Evolutionary conservation across 1,140 invertebrate genomes (phyloP).

Genomic region (Daktulosphaira vitifoliae): DNA sequence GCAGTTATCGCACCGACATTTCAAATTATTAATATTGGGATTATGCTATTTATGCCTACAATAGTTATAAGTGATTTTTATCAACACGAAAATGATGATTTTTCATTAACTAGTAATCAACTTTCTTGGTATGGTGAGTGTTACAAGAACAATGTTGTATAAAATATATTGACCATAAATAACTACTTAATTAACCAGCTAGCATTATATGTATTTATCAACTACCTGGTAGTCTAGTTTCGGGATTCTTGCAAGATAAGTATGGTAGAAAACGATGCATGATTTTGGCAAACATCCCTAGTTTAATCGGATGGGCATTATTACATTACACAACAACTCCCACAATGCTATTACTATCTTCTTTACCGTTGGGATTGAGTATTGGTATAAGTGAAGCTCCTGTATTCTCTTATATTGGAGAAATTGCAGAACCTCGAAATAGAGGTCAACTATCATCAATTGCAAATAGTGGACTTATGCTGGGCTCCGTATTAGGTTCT

Average conservation of each 20-base stretch:
- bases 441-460: slow-evolving; percentile 18
- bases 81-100: slow-evolving; percentile 21
- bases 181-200: too few species aligned
- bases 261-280: slow-evolving; percentile 37
- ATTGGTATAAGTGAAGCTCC: slow-evolving; percentile 47
- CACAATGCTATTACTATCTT: slow-evolving; percentile 31
- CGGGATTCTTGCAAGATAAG: slow-evolving; percentile 38
- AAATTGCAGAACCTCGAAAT: slow-evolving; percentile 44
- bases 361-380: slow-evolving; percentile 40
- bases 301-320: slow-evolving; percentile 35
- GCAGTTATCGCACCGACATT: slow-evolving; percentile 1
- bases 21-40: background rate
- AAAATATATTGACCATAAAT: too few species aligned
- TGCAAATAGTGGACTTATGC: slow-evolving; percentile 1
- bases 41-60: background rate
- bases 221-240: slow-evolving; percentile 39
- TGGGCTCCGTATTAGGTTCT: slow-evolving; percentile 8
- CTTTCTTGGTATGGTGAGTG: slow-evolving; percentile 31
- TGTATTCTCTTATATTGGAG: slow-evolving; percentile 47
- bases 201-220: slow-evolving; percentile 40
- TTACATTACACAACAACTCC: slow-evolving; percentile 32
- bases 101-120: slow-evolving; percentile 37
- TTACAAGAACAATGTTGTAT: too few species aligned
- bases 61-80: slow-evolving; percentile 9
- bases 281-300: slow-evolving; percentile 38